A percentile compares a stretch with the other conserved stretches of the same genome.
Conservation (phyloP, 2,797 vertebrate species). For the Falco concolor region DNA sequence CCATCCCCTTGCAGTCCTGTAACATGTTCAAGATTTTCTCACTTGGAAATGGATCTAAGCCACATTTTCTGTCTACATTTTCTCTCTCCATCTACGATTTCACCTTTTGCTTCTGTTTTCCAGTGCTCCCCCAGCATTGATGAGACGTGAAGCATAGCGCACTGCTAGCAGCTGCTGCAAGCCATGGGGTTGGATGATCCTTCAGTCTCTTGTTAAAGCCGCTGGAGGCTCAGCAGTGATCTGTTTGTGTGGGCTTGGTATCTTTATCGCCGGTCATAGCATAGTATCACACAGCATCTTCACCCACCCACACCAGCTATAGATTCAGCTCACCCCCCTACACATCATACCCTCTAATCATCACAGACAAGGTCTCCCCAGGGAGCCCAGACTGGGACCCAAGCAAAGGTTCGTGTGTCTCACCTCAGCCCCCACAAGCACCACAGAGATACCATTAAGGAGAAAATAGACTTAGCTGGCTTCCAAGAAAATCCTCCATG, state of each 20-base stretch:
- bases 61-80: not conserved
- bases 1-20: not conserved
- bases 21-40: not conserved
- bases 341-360: not conserved
- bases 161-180: not conserved
- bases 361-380: not conserved
- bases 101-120: not conserved
- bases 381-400: not conserved
- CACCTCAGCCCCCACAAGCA: not conserved
- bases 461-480: not conserved
- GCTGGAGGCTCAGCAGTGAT: not conserved
- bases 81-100: not conserved
- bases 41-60: not conserved
- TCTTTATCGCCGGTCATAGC: not conserved
- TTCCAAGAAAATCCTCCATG: not conserved
- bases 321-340: not conserved
- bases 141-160: not conserved
- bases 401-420: not conserved
- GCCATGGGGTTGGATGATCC: not conserved
- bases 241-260: not conserved
- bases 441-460: not conserved
- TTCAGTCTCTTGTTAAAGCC: not conserved
- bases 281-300: not conserved
- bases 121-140: not conserved
- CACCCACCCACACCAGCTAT: not conserved